Conservation (phyloP, 2,113 vertebrate genomes). For the Plestiodon gilberti region DNA sequence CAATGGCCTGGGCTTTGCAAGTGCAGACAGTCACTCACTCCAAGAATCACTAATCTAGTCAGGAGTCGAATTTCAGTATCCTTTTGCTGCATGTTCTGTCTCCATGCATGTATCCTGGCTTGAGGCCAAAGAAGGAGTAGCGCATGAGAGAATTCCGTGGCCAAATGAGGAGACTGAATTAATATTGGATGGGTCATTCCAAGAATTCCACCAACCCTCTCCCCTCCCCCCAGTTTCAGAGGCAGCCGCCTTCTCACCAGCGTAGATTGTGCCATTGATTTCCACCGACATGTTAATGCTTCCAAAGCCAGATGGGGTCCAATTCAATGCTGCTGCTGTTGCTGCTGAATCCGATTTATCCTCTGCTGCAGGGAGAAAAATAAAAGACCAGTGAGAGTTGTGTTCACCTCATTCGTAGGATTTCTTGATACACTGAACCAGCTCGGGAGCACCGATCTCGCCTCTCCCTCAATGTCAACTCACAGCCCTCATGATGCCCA, state of each 20-base stretch:
- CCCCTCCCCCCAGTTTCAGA: background rate
- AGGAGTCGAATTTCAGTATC: no score
- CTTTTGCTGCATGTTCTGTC: background rate
- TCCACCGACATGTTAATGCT: slow-evolving; percentile 88
- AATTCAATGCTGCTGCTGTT: slow-evolving; percentile 67
- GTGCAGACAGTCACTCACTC: no score
- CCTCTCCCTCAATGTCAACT: no score
- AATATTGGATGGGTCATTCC: background rate
- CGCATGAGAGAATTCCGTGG: no score
- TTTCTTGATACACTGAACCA: no score
- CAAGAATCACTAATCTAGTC: no score
- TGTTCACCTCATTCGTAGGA: fast-evolving
- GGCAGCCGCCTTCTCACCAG: slow-evolving; percentile 70
- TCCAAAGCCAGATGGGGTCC: slow-evolving; percentile 75
- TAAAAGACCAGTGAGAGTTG: slow-evolving; percentile 31
- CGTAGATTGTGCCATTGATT: slow-evolving; percentile 83
- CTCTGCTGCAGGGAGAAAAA: slow-evolving; percentile 60
- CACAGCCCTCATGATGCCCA: background rate
- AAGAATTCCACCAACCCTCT: no score
- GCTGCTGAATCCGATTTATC: slow-evolving; percentile 72
- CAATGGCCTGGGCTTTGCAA: no score
- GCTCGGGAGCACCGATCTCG: background rate
- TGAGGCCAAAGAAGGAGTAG: background rate
- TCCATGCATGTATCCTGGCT: background rate
- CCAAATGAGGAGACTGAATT: no score